Base-by-base conservation (phyloP, 2,797 vertebrate genomes). In the Propithecus perrieri region DNA sequence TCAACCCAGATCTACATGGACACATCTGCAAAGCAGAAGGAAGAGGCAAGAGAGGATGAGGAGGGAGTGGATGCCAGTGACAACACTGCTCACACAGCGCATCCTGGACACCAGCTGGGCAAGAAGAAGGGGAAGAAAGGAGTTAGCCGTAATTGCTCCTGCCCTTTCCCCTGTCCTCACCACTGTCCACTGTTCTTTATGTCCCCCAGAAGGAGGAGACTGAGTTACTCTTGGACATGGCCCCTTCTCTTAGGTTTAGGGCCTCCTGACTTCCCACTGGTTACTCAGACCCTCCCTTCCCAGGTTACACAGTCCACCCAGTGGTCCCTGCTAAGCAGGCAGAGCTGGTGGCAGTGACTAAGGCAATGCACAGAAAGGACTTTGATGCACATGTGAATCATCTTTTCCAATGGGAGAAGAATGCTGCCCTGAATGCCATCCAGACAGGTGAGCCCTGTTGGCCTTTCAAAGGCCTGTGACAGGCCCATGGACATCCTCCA, bases 401-500 rank as follows among this genome's bases (percentile, higher is more conserved):
- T 83, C 97, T 98, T 83, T 98, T 98, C 96, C 98, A 97, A 1
- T 98, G 98, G 97, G 98, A 98, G 95, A 97, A 96, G 65, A 95
- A 98, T 85, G 96, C 97, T n/a, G 72, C 98, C 9, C 93, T 98
- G 79, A 97, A 88, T 76, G 97, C 98, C 88, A 97, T 98, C 74
- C 96, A 98, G 97, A 98, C 98, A 97, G 98, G 98, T 98, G 80
- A 80, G 98, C 63, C 69, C 20, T 78, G 5, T 20, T 35, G 74
- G 63, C 72, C 61, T 92, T 95, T 76, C 72, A 75, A 59, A 80
- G 38, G 20, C 48, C n/a, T 85, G 9, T 78, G 43, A 78, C 43
- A 84, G 76, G 43, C 61, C 79, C 10, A 2, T 46, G 50, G 69
- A 17, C 57, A 71, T 88, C 69, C 87, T 88, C 38, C 50, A 93